phyloP scores from a whole-genome alignment of 2,113 vertebrate genomes.

The Amphiprion ocellaris region DNA sequence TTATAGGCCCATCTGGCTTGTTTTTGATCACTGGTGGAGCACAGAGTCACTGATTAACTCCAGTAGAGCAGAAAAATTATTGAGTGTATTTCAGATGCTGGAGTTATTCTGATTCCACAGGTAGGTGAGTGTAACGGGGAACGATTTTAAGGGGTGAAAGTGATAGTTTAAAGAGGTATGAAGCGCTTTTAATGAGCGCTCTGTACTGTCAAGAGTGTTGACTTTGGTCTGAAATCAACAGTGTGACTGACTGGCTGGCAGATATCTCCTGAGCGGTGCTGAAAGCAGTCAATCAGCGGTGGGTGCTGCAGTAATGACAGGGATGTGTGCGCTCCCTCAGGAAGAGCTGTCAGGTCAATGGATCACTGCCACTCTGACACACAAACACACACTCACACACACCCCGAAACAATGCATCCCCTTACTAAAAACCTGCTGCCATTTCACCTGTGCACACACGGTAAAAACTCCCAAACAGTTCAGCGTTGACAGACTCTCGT shows the following conservation, averaged over 20 bases:
- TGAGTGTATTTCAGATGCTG: too few species aligned
- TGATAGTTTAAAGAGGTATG: conserved; percentile 42
- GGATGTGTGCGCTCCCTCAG: conserved; percentile 79
- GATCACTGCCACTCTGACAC: conserved; percentile 77
- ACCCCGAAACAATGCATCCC: conserved; percentile 41
- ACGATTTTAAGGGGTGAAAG: conserved; percentile 33
- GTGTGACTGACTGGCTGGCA: conserved; percentile 68
- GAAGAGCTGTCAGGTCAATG: conserved; percentile 85
- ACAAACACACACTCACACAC: conserved; percentile 41
- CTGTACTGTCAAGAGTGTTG: conserved; percentile 56
- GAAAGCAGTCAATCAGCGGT: conserved; percentile 81
- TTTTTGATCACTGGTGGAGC: not conserved
- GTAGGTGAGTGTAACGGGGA: conserved; percentile 25
- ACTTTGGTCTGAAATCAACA: conserved; percentile 70
- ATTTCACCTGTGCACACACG: conserved; percentile 57
- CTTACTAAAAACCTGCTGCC: conserved; percentile 56
- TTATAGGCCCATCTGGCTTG: not conserved
- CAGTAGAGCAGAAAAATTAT: too few species aligned
- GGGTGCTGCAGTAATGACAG: conserved; percentile 74
- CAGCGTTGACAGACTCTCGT: conserved; percentile 62
- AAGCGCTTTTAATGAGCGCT: conserved; percentile 45
- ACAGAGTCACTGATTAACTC: not conserved
- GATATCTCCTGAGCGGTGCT: conserved; percentile 68
- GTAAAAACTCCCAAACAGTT: conserved; percentile 55
- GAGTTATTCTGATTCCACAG: conserved; percentile 29